Evolutionary conservation across 2,888 invertebrate species (phyloP).

Genomic region (Rhabditoides inermis): DNA sequence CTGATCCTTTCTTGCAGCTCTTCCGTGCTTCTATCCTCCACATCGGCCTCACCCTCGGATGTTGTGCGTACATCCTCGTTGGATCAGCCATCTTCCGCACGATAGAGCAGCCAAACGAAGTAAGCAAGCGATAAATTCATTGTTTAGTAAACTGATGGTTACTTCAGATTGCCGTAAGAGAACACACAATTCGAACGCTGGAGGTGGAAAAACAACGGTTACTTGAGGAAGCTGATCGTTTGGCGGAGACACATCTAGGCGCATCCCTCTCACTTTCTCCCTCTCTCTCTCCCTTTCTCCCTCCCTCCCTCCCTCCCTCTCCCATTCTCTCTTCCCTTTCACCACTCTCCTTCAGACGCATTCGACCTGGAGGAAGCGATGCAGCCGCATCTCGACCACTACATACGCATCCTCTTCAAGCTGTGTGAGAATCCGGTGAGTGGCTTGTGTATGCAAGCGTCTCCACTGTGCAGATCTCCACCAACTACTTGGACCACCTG

Average conservation of each 20-base stretch:
- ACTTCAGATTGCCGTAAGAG: constrained; percentile 1
- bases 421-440: constrained; percentile 30
- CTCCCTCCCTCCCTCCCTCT: not conserved
- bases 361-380: constrained; percentile 13
- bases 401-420: constrained; percentile 21
- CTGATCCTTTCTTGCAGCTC: too few species aligned
- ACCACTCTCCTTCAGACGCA: constrained; percentile 1
- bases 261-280: too few species aligned
- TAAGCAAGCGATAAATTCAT: constrained; percentile 1
- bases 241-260: constrained; percentile 5
- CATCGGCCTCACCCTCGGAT: constrained; percentile 27
- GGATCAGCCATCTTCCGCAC: constrained; percentile 34
- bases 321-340: not conserved
- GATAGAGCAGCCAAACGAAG: constrained; percentile 31
- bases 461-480: constrained; percentile 16
- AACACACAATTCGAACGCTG: not conserved
- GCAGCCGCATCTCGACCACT: constrained; percentile 19
- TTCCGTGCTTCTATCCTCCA: constrained; percentile 21
- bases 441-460: not conserved
- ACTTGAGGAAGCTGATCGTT: constrained; percentile 2
- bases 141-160: constrained; percentile 7
- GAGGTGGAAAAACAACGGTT: constrained; percentile 3
- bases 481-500: constrained; percentile 38
- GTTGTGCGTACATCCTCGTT: constrained; percentile 27
- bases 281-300: not conserved